Percentiles rank a stretch among this genome's conserved stretches.
These are phyloP conservation scores for Nestor notabilis DNA, from an alignment of 2,113 vertebrate species.

Conservation along the genomic window DNA sequence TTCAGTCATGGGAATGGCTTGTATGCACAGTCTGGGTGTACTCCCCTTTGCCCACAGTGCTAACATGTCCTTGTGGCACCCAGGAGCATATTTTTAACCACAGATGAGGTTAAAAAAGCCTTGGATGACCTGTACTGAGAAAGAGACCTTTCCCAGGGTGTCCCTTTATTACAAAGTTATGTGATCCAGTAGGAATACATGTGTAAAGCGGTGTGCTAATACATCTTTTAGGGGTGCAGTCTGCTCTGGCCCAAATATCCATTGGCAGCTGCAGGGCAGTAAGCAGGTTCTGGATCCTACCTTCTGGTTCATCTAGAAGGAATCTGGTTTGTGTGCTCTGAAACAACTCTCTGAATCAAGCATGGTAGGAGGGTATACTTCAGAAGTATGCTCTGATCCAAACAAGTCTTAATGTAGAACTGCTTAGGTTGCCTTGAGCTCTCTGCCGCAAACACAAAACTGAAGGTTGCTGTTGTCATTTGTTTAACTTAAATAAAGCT, in stretches of 20 bases:
- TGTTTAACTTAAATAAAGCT: not conserved
- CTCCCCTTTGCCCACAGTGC: not conserved
- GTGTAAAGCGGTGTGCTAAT: not conserved
- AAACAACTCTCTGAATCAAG: not conserved
- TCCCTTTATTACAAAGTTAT: not conserved
- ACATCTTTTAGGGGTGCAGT: not conserved
- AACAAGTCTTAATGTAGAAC: not conserved
- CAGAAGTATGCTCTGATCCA: not conserved
- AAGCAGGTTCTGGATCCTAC: not conserved
- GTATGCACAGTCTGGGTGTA: not conserved
- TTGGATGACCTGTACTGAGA: not conserved
- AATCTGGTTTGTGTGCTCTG: not conserved
- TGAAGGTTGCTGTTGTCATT: not conserved
- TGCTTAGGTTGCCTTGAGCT: not conserved
- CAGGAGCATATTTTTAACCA: not conserved
- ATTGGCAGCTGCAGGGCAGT: not conserved
- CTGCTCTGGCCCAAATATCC: not conserved
- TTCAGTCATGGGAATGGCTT: not conserved
- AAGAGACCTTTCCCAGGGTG: not conserved
- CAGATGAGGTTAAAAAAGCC: not conserved
- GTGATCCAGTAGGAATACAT: not conserved
- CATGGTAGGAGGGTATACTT: not conserved
- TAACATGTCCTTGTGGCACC: not conserved
- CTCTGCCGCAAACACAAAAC: not conserved
- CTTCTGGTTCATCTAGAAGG: not conserved